Percentiles rank a stretch among this genome's conserved stretches.
Evolutionary conservation across 2,888 invertebrate species (phyloP).

Genomic region (Dendrolimus pini): DNA sequence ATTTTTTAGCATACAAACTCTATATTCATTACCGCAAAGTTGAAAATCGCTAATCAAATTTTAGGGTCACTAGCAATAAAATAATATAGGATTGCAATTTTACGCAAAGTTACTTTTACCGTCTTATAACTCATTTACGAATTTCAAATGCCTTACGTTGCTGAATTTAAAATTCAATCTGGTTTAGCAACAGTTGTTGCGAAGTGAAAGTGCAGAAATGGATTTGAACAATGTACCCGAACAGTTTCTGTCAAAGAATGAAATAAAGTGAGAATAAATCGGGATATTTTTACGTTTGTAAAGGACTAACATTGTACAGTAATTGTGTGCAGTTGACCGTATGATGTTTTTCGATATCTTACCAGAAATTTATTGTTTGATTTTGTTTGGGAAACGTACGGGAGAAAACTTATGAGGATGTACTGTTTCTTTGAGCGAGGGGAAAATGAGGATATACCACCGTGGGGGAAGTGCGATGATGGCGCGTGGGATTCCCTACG

Average conservation of each 20-base stretch:
- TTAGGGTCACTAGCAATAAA: background rate
- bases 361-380: too few species aligned
- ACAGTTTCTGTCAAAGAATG: conserved; percentile 34
- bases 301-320: background rate
- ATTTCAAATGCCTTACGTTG: background rate
- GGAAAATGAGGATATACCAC: too few species aligned
- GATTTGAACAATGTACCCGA: conserved; percentile 40
- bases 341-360: background rate
- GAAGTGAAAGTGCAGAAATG: conserved; percentile 9
- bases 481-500: too few species aligned
- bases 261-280: conserved; percentile 54
- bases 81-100: background rate
- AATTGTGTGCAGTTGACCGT: background rate
- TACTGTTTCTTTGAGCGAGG: too few species aligned
- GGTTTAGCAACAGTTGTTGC: conserved; percentile 3
- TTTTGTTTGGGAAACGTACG: too few species aligned
- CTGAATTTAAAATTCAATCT: conserved; percentile 2
- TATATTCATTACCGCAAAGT: conserved; percentile 12
- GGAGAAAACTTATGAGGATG: too few species aligned
- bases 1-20: conserved; percentile 5
- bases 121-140: background rate
- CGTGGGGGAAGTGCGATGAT: too few species aligned
- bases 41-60: conserved; percentile 8
- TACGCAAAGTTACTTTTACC: background rate
- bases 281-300: conserved; percentile 9